Evolutionary conservation across 2,888 invertebrate genomes (phyloP).

Genomic region (Sericinus montela): DNA sequence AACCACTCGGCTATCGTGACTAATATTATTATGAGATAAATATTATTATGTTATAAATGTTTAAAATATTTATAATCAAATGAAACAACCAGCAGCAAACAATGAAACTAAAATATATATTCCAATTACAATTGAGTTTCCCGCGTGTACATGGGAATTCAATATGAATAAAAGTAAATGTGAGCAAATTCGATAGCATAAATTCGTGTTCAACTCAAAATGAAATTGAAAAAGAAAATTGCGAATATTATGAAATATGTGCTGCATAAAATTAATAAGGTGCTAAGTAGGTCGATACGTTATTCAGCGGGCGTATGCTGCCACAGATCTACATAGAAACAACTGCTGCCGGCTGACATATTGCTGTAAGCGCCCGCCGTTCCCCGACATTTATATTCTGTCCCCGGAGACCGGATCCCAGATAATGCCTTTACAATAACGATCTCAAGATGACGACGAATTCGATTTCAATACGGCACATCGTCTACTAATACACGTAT

Average conservation of each 20-base stretch:
- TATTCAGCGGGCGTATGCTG: conserved; percentile 2
- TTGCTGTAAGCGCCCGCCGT: conserved; percentile 53
- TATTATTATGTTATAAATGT: no score
- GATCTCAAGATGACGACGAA: conserved; percentile 58
- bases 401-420: conserved; percentile 52
- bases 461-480: conserved; percentile 56
- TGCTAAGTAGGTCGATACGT: conserved; percentile 13
- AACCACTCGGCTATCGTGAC: no score
- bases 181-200: conserved; percentile 14
- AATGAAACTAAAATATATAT: conserved; percentile 9
- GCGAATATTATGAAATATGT: not conserved
- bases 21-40: no score
- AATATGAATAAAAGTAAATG: conserved; percentile 20
- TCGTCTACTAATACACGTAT: conserved; percentile 35
- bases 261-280: conserved; percentile 16
- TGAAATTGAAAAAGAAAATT: conserved; percentile 13
- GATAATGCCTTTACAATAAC: conserved; percentile 75
- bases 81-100: conserved; percentile 6
- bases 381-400: conserved; percentile 66
- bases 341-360: conserved; percentile 50
- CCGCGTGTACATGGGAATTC: conserved; percentile 11
- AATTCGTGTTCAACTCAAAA: conserved; percentile 13
- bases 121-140: conserved; percentile 8
- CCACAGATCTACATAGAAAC: conserved; percentile 16
- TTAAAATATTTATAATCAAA: no score